Base-by-base conservation (phyloP, 1,140 invertebrate species). In the Diorhabda elongata region DNA sequence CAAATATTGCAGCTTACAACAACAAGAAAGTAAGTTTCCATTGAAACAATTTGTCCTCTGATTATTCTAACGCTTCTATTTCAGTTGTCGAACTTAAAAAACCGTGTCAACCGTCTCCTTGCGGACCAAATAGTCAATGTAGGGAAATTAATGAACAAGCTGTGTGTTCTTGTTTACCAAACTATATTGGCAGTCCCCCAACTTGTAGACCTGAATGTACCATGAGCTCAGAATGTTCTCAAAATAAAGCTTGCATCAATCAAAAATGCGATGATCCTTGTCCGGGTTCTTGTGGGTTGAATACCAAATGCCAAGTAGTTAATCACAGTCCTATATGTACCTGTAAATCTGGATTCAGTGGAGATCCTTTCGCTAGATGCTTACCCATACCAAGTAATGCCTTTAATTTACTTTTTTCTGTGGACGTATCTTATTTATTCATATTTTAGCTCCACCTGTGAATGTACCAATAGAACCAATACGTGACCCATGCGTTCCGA, bases 201-300 rank as follows among this genome's bases (percentile, higher is more conserved):
- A 88, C 86, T 73, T 95, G 93, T 82, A 84, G 88, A 66, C 92
- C 92, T 3, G 92, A 94, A 81, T 94, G 92, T 81, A 87, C 91
- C 5, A 86, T 92, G 26, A 93, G 90, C 81, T 87, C 90, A 3
- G 93, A 95, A 74, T 96, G 94, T 81, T 80, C 89, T 11, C 87
- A 87, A 69, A 87, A 93, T 71, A 89, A 88, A 79, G 91, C 92
- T 68, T 94, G 92, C 75, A 87, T 92, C 5, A 87, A 88, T 76
- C 89, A 91, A 79, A 90, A 88, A 77, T 94, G 92, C 71, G 84
- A 86, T 69, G 90, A 94, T 82, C 92, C 92, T 7, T 94, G 92
- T 78, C 84, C 87, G 5, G 90, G 90, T 66, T 90, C 90, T 4
- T 95, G 89, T 75, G 89, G 88, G 6, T 85, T 87, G 52, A 86